A percentile compares a stretch with the other conserved stretches of the same genome.
Conservation (phyloP, 2,113 vertebrate species). For the Alexandromys fortis region DNA sequence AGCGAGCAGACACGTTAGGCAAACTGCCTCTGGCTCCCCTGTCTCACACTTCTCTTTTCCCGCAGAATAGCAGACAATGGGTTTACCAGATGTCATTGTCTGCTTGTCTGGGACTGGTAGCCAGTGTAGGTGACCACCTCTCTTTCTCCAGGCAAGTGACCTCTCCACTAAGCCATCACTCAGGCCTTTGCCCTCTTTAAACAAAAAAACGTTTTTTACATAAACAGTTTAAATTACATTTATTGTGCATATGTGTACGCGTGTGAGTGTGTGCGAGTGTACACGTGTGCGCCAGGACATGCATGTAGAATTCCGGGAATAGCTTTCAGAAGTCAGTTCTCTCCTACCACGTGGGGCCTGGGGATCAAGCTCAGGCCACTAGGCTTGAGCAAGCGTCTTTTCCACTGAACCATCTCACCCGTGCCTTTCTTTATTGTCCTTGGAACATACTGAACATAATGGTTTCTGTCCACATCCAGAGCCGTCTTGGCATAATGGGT, state of each 20-base stretch:
- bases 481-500: not conserved
- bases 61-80: constrained; percentile 84
- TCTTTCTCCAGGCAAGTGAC: not conserved
- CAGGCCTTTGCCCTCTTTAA: not conserved
- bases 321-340: not conserved
- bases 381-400: not conserved
- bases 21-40: constrained; percentile 88
- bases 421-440: not conserved
- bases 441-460: not conserved
- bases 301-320: not conserved
- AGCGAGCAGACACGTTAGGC: constrained; percentile 87
- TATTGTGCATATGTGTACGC: not conserved
- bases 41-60: constrained; percentile 87
- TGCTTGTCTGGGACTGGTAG: constrained; percentile 70
- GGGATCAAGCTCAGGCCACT: not conserved
- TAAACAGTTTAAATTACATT: not conserved
- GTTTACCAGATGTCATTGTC: constrained; percentile 86
- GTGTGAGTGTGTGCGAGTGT: not conserved
- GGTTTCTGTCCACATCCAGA: not conserved
- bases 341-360: not conserved
- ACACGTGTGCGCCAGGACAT: not conserved
- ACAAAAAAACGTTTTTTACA: not conserved
- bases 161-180: not conserved
- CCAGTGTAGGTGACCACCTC: not conserved
- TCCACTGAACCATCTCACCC: not conserved